phyloP scores from a whole-genome alignment of 2,797 vertebrate genomes.

The Fistularia tabacaria region DNA sequence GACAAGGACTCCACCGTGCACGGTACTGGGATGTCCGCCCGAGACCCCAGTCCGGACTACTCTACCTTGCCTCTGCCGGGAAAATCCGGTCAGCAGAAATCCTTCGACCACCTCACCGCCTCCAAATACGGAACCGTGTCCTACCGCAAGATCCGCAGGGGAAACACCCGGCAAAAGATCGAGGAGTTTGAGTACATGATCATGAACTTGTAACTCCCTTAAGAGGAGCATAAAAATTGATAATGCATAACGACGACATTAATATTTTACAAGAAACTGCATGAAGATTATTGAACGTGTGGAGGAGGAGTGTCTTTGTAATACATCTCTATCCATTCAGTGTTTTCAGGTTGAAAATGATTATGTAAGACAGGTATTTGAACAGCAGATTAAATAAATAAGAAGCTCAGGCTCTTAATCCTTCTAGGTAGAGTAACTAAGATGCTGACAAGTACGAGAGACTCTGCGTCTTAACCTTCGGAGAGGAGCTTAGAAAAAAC shows the following conservation, averaged over 20 bases:
- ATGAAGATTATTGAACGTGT: no score
- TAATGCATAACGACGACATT: background rate
- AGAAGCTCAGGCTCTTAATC: constrained; percentile 35
- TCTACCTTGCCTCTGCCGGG: constrained; percentile 56
- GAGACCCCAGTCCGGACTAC: constrained; percentile 40
- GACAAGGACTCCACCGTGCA: constrained; percentile 26
- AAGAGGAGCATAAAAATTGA: background rate
- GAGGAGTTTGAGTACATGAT: constrained; percentile 91
- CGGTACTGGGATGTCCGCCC: constrained; percentile 18
- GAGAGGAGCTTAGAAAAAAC: background rate
- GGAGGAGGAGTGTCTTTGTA: no score
- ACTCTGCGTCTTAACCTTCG: constrained; percentile 6
- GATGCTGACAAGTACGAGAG: constrained; percentile 21
- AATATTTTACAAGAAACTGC: no score
- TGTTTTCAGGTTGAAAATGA: constrained; percentile 3
- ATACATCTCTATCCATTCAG: background rate
- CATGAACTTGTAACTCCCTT: constrained; percentile 52
- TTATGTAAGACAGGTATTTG: constrained; percentile 28
- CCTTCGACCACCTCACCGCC: constrained; percentile 79
- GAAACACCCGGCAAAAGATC: constrained; percentile 91
- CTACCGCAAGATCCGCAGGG: constrained; percentile 89
- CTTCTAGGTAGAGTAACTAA: constrained; percentile 7
- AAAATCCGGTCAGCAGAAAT: constrained; percentile 61
- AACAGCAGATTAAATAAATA: constrained; percentile 24
- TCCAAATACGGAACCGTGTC: constrained; percentile 90